Conservation (phyloP, 2,888 invertebrate genomes). For the Leucoma salicis region DNA sequence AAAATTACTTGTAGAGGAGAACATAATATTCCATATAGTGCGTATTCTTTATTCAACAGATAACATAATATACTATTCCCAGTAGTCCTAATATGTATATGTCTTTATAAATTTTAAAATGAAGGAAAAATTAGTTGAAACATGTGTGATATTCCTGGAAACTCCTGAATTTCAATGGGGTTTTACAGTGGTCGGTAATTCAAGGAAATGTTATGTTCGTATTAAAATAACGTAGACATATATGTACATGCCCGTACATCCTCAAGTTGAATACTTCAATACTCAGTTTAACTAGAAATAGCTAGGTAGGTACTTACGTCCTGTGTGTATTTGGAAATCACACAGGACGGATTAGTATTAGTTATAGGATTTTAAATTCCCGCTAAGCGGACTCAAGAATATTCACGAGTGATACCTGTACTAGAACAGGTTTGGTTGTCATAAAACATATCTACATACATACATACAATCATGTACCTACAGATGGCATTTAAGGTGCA, state of each 20-base stretch:
- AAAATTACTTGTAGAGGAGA: too few species aligned
- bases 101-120: too few species aligned
- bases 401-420: not conserved
- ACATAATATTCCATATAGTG: too few species aligned
- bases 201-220: conserved; percentile 20
- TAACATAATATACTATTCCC: too few species aligned
- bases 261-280: conserved; percentile 21
- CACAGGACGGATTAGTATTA: not conserved
- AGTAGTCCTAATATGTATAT: too few species aligned
- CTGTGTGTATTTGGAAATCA: conserved; percentile 4
- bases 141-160: conserved; percentile 6
- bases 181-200: conserved; percentile 14
- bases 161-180: conserved; percentile 9
- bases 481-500: not conserved
- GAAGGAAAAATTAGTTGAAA: conserved; percentile 14
- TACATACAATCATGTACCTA: too few species aligned
- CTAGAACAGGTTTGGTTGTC: not conserved
- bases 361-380: not conserved
- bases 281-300: conserved; percentile 5
- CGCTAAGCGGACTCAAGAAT: not conserved
- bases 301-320: conserved; percentile 1
- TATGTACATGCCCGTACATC: not conserved
- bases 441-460: not conserved
- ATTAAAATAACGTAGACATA: not conserved
- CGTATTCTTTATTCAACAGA: too few species aligned